phyloP scores from a whole-genome alignment of 1,140 invertebrate species.

The Pseudomyrmex dendroicus region DNA sequence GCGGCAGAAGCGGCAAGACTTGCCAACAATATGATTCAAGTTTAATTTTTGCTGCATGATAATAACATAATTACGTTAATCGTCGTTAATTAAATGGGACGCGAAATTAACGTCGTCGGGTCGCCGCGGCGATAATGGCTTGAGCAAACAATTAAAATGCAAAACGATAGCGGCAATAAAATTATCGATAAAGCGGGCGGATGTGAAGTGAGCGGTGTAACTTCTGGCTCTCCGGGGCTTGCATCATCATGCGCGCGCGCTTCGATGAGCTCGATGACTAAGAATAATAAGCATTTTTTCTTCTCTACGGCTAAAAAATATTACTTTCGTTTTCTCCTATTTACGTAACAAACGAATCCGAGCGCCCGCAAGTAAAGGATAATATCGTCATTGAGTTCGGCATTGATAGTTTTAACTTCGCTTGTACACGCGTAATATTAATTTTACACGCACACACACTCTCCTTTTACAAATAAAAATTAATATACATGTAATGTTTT shows the following conservation, averaged over 20 bases:
- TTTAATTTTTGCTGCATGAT: constrained; percentile 45
- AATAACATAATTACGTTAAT: constrained; percentile 57
- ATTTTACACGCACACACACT: no score
- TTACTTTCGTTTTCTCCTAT: constrained; percentile 56
- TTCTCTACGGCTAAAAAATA: constrained; percentile 51
- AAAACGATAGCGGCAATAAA: constrained; percentile 40
- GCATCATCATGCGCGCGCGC: constrained; percentile 47
- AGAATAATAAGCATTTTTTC: constrained; percentile 55
- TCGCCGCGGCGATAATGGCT: constrained; percentile 44
- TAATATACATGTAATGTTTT: no score
- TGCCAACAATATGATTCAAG: constrained; percentile 25
- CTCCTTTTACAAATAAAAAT: no score
- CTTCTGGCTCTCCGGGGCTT: neutral
- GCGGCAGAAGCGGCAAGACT: neutral
- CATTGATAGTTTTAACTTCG: no score
- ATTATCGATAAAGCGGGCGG: constrained; percentile 38
- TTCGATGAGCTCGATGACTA: constrained; percentile 57
- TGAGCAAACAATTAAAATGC: constrained; percentile 59
- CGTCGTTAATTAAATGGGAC: constrained; percentile 48
- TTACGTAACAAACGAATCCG: constrained; percentile 35
- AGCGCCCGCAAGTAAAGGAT: neutral
- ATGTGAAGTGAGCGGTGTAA: constrained; percentile 36
- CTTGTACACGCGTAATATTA: no score
- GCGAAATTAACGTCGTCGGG: constrained; percentile 43
- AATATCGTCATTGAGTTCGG: no score